Base-by-base conservation (phyloP, 2,888 invertebrate genomes). In the Cephus nigrinus region DNA sequence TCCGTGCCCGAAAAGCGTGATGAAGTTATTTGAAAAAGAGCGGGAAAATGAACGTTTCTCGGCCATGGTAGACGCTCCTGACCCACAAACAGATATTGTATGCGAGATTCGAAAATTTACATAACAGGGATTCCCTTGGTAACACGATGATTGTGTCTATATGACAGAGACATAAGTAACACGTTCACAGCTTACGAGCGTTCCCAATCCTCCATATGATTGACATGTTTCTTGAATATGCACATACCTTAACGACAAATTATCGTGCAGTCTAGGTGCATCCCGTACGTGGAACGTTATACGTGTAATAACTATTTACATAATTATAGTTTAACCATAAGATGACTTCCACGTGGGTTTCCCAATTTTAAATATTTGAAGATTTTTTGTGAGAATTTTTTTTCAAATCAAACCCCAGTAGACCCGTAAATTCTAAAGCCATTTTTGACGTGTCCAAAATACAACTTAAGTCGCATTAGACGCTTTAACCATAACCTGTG, bases 41-140 rank as follows among this genome's bases (percentile, higher is more conserved):
- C 55, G 23, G 23, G 55, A 55, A 55, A 55, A 55, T 55, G 23
- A 55, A 55, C 55, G 55, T 23, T 55, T 55, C 55, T 55, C 55
- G 55, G 23, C 55, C 55, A 55, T 55, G 55, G 71, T 33, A 31
- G 71, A 71, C 11, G 32, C 71, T 71, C 71, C 71, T 71, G 71
- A 33, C 71, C 71, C 12, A 71, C 32, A 71, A 71, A 71, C 71
- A 33, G 31, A 33, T 23, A 71, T 71, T 71, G 71, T 71, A 31
- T 71, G 71, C 71, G 32, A 23, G 71, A 71, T 31, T 33, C 31
- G 4, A 71, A 71, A 71, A 71, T 71, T 71, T 71, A 71, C 71
- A 71, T 71, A 71, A 71, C 31, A 31, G 71, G 71, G 32, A 71
- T 71, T 33, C 32, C 33, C 71, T 33, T 55, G 55, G 55, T 55